Percentiles rank a stretch among this genome's conserved stretches.
phyloP scores from a whole-genome alignment of 2,888 invertebrate species.

The Agrypnus murinus region DNA sequence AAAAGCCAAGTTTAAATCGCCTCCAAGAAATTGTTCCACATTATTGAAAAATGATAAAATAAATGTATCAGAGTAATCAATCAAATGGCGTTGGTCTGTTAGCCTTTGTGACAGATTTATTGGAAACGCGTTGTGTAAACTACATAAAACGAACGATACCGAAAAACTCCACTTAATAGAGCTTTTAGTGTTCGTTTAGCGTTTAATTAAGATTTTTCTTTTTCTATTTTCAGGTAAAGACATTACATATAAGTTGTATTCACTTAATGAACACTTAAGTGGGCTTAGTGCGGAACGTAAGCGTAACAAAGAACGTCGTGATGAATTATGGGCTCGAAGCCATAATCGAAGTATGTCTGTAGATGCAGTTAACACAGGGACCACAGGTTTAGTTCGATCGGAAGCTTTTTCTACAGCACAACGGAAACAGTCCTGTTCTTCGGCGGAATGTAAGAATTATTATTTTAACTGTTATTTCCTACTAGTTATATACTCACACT shows the following conservation, averaged over 20 bases:
- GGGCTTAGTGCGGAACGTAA: conserved; percentile 71
- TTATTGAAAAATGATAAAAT: too few relatives aligned
- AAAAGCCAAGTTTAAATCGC: too few relatives aligned
- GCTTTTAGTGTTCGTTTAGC: too few relatives aligned
- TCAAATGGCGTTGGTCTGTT: too few relatives aligned
- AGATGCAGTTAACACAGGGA: conserved; percentile 85
- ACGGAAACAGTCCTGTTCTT: conserved; percentile 69
- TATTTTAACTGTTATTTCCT: conserved; percentile 17
- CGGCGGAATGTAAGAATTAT: conserved; percentile 71
- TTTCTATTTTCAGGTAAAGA: conserved; percentile 77
- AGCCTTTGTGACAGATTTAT: too few relatives aligned
- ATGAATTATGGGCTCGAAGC: conserved; percentile 71
- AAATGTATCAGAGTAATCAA: too few relatives aligned
- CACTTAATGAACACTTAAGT: conserved; percentile 83
- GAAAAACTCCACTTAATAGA: too few relatives aligned
- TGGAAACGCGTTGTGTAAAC: too few relatives aligned
- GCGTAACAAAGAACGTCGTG: conserved; percentile 63
- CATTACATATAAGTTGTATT: conserved; percentile 89
- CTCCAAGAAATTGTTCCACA: too few relatives aligned
- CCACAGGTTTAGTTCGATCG: conserved; percentile 83
- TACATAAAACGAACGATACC: too few relatives aligned
- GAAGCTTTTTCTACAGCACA: conserved; percentile 75
- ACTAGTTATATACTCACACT: too few relatives aligned
- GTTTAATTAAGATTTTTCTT: too few relatives aligned
- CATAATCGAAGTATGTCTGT: conserved; percentile 83